These are phyloP conservation scores for Phalloptychus januarius DNA, from an alignment of 2,797 vertebrate species.

Conservation along the genomic window DNA sequence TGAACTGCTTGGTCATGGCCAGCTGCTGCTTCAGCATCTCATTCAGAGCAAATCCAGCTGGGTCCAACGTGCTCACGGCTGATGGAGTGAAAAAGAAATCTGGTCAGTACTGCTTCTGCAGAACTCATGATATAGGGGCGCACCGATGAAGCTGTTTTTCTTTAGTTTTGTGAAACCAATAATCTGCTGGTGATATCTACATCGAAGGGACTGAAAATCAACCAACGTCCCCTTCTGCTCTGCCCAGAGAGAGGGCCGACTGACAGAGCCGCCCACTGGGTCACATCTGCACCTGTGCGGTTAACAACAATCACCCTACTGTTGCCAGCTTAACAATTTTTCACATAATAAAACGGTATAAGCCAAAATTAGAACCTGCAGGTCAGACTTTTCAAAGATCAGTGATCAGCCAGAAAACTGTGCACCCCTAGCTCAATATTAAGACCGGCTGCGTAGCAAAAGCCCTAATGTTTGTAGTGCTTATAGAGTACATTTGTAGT, in stretches of 20 bases:
- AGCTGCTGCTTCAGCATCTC: constrained; percentile 89
- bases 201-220: background rate
- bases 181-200: background rate
- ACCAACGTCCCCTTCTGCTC: background rate
- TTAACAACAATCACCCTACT: no score
- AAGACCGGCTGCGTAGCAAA: background rate
- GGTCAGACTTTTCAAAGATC: no score
- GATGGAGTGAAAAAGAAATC: constrained; percentile 3
- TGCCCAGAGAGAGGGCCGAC: no score
- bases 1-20: constrained; percentile 78
- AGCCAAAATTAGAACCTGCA: no score
- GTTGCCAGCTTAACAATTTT: no score
- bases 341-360: no score
- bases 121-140: background rate
- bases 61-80: constrained; percentile 83
- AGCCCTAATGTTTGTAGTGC: background rate
- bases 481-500: background rate
- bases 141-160: background rate
- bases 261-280: no score
- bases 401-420: no score
- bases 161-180: background rate
- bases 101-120: background rate
- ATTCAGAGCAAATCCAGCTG: constrained; percentile 75
- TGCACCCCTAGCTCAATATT: background rate
- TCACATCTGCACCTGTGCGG: no score